Evolutionary conservation across 1,140 invertebrate genomes (phyloP), one percentile per base, ranked within the genome.

Genomic region (Liolophura sinensis): DNA sequence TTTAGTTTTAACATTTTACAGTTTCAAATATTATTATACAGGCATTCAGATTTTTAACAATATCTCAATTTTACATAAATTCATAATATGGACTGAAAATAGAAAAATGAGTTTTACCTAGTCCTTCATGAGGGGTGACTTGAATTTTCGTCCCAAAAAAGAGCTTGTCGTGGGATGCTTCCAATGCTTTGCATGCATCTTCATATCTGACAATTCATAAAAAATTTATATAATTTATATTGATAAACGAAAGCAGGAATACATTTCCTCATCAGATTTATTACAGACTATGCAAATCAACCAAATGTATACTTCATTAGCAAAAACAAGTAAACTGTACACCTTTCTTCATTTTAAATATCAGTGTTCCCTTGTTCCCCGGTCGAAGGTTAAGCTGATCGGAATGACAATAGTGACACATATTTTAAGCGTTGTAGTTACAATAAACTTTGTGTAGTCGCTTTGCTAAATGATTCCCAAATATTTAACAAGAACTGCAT

Each of bases 141-240:
- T 72, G 74, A 58, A 85, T 83, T 46, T 79, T 78, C 14, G 79
- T 70, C 68, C 96, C 95, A 87, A 98, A 98, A 87, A 98, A 98
- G 70, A 92, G 88, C 83, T 97, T 98, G 81, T 96, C 95, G 81
- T 96, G 93, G 52, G 95, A 97, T 61, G 95, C 93, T 84, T 96
- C 93, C 52, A 97, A 85, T 24, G 96, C 96, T 85, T 97, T 97
- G 69, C 93, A 93, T 68, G 95, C 95, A 87, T 98, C 95, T 81
- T 97, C 96, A 62, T 93, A 90, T 70, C 85, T 86, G 65, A 58
- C 75, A 69, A 62, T 59, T 24, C 64, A 67, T 56, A 69, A 15
- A 73, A 27, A 16, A 9, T 40, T 5, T 40, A 5, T 9, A 40
- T 40, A n/a, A n/a, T 40, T 5, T 9, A 40, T 5, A 40, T 40